Percentiles rank a stretch among this genome's conserved stretches.
phyloP scores from a whole-genome alignment of 2,797 vertebrate species.

The Sebastes vulpes region DNA sequence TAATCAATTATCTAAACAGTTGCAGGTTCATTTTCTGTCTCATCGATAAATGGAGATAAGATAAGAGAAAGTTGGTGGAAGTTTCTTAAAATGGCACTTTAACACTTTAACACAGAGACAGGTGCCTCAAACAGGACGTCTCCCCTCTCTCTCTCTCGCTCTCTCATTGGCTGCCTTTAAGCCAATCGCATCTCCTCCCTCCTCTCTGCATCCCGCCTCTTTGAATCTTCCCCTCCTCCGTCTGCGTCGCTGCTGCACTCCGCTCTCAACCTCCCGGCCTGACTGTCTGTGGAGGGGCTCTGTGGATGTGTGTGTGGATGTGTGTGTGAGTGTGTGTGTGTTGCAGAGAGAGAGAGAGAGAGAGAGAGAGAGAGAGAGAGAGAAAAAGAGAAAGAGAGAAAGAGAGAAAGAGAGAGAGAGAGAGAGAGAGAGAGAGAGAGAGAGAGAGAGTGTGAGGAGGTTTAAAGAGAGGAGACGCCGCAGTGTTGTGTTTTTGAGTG shows the following conservation, averaged over 20 bases:
- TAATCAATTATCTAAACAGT: not conserved
- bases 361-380: not conserved
- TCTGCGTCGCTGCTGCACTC: conserved; percentile 26
- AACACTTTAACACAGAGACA: conserved; percentile 37
- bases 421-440: conserved; percentile 11
- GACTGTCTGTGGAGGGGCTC: not conserved
- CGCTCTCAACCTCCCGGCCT: not conserved
- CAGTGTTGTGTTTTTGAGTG: not conserved
- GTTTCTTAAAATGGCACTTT: not conserved
- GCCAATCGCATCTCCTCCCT: not conserved
- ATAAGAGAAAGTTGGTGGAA: not conserved
- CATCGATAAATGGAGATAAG: not conserved
- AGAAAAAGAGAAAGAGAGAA: conserved; percentile 11
- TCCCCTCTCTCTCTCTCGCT: not conserved
- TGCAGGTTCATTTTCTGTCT: not conserved
- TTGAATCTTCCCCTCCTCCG: conserved; percentile 1
- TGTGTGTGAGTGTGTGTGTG: not conserved
- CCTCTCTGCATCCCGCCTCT: not conserved
- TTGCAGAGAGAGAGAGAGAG: no score
- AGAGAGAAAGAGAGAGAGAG: no score
- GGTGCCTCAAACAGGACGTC: not conserved
- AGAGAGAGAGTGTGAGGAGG: conserved; percentile 9
- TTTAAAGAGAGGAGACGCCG: not conserved
- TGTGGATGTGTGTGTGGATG: not conserved
- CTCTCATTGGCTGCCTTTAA: conserved; percentile 48